A percentile compares a stretch with the other conserved stretches of the same genome.
These are phyloP conservation scores for Tethya wilhelma DNA, from an alignment of 37 sponge, comb jelly and placozoan species.

Conservation along the genomic window DNA sequence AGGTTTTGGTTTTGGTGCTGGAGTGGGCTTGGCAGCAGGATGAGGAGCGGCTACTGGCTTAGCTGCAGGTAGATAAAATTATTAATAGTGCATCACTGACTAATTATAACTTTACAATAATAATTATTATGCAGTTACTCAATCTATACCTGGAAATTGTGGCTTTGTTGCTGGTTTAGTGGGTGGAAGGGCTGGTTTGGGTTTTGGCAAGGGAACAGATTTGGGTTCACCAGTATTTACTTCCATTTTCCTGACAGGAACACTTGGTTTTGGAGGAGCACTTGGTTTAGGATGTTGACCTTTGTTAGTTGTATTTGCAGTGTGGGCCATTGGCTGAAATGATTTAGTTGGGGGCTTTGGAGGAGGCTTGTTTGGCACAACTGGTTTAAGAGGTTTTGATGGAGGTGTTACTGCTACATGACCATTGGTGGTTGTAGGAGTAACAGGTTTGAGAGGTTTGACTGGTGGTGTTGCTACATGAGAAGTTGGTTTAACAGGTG, in stretches of 20 bases:
- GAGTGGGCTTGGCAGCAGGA: background rate
- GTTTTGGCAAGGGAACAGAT: background rate
- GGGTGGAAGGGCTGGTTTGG: background rate
- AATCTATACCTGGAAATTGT: too few relatives aligned
- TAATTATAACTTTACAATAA: background rate
- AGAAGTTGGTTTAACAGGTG: conserved; percentile 4
- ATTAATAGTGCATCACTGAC: background rate
- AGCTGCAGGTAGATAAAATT: conserved; percentile 1
- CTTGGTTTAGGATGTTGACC: too few relatives aligned
- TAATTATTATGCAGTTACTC: too few relatives aligned
- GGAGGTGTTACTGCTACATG: background rate
- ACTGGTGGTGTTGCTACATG: background rate
- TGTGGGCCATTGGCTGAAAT: background rate
- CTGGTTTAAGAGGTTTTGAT: background rate
- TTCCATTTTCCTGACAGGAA: background rate
- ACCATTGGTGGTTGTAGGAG: background rate
- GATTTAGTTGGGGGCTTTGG: background rate
- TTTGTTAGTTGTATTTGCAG: background rate
- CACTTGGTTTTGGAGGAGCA: conserved; percentile 3
- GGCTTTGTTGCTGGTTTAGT: background rate
- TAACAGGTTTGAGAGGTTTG: background rate
- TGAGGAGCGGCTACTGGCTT: background rate
- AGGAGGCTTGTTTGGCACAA: background rate
- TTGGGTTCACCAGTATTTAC: background rate
- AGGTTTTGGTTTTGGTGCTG: background rate